A percentile compares a stretch with the other conserved stretches of the same genome.
These are phyloP conservation scores for Ethmia dodecea DNA, from an alignment of 2,888 invertebrate species.

Conservation along the genomic window DNA sequence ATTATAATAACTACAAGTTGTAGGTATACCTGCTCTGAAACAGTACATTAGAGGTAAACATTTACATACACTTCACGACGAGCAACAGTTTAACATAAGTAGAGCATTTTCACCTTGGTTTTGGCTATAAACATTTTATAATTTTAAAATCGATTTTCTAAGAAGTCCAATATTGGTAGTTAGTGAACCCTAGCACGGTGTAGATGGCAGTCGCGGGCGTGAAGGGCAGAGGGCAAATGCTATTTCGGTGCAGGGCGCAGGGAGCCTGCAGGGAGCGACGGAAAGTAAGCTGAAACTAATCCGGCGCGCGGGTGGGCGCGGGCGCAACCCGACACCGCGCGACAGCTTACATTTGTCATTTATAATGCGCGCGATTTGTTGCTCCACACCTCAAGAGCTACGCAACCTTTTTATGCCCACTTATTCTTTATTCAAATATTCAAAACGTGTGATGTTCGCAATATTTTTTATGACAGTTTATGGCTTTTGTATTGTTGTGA, in stretches of 20 bases:
- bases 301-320: conserved; percentile 61
- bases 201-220: conserved; percentile 30
- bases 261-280: conserved; percentile 49
- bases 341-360: conserved; percentile 75
- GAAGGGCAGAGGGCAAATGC: conserved; percentile 62
- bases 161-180: too few relatives aligned
- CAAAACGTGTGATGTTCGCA: conserved; percentile 48
- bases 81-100: too few relatives aligned
- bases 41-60: too few relatives aligned
- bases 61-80: too few relatives aligned
- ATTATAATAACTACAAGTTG: too few relatives aligned
- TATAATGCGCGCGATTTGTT: conserved; percentile 77
- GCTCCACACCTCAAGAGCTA: conserved; percentile 53
- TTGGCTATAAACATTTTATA: too few relatives aligned
- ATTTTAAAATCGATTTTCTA: too few relatives aligned
- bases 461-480: conserved; percentile 62
- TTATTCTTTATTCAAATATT: conserved; percentile 70
- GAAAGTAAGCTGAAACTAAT: conserved; percentile 74
- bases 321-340: conserved; percentile 68
- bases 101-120: too few relatives aligned
- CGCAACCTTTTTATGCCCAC: conserved; percentile 61
- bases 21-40: too few relatives aligned
- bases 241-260: conserved; percentile 33
- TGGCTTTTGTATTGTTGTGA: conserved; percentile 40
- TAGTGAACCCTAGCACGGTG: neutral